Evolutionary conservation across 2,113 vertebrate species (phyloP).

Genomic region (Trichechus manatus): DNA sequence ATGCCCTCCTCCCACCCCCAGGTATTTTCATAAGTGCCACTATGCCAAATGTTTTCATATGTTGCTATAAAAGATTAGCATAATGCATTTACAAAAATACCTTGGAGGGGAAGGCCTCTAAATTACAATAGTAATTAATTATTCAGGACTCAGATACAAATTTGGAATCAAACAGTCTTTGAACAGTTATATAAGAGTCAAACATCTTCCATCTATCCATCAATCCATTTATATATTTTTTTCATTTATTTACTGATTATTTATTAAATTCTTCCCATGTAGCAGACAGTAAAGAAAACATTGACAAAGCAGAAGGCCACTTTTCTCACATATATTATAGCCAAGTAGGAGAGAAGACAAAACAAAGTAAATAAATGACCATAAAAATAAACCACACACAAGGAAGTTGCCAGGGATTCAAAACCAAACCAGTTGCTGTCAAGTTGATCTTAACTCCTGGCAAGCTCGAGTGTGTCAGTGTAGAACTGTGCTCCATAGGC

Average conservation of each 20-base stretch:
- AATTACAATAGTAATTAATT: background rate
- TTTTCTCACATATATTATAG: conserved; percentile 1
- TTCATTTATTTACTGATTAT: background rate
- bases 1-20: too few species aligned
- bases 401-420: background rate
- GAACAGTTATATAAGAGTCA: background rate
- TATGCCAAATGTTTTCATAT: too few species aligned
- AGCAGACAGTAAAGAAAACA: background rate
- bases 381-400: background rate
- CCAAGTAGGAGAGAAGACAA: background rate
- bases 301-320: background rate
- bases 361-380: background rate
- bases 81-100: too few species aligned
- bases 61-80: too few species aligned
- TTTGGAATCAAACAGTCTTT: background rate
- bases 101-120: too few species aligned
- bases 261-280: background rate
- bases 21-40: too few species aligned
- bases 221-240: background rate
- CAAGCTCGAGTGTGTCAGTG: too few species aligned
- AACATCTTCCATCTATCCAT: background rate
- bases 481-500: background rate
- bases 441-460: too few species aligned
- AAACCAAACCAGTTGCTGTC: background rate
- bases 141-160: background rate